Percentiles rank a stretch among this genome's conserved stretches.
Conservation (phyloP, 2,797 vertebrate genomes). For the Centropyge bicolor region DNA sequence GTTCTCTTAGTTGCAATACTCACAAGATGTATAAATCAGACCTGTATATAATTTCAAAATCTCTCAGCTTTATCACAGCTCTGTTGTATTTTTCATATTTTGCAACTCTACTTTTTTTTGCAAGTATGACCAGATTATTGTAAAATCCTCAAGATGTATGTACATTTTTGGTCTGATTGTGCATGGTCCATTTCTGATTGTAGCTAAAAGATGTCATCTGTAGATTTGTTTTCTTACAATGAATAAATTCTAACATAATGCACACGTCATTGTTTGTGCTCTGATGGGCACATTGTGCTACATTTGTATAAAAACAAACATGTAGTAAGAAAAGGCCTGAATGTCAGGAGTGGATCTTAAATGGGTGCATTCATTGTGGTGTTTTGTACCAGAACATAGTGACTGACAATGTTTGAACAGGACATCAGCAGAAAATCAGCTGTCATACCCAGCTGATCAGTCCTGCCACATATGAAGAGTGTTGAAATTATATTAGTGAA, state of each 20-base stretch:
- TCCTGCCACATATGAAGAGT: neutral
- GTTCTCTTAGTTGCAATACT: neutral
- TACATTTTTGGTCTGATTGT: neutral
- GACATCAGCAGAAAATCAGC: constrained; percentile 3
- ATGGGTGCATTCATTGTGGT: constrained; percentile 10
- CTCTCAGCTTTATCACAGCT: neutral
- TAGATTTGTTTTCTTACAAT: neutral
- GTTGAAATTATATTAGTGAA: neutral
- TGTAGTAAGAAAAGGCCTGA: neutral
- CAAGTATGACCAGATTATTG: neutral
- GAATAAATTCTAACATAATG: neutral
- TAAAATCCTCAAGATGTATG: too few species aligned
- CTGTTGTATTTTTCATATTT: neutral
- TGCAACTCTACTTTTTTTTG: neutral
- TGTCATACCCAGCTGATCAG: neutral
- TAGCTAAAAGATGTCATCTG: neutral
- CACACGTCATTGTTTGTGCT: neutral
- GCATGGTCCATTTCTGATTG: neutral
- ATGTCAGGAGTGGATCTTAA: neutral
- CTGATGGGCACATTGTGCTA: neutral
- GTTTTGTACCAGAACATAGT: constrained; percentile 3
- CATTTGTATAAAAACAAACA: neutral
- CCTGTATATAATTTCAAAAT: neutral
- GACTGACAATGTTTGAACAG: neutral
- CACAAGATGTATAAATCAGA: neutral